Percentiles rank a stretch among this genome's conserved stretches.
Conservation (phyloP, 2,797 vertebrate genomes). For the Girardinus metallicus region DNA sequence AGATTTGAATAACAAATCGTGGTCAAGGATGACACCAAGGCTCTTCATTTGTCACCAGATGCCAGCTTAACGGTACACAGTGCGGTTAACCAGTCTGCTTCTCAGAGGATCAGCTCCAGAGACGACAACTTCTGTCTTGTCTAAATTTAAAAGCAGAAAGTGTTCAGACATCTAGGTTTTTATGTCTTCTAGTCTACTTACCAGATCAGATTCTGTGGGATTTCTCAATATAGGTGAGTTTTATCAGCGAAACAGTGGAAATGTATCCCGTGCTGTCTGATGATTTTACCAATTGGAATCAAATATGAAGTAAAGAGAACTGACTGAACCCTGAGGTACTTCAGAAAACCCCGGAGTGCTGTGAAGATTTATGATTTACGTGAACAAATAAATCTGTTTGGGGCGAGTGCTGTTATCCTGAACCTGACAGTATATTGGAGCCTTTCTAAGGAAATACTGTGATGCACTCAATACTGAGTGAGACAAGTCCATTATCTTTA, state of each 20-base stretch:
- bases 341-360: background rate
- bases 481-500: background rate
- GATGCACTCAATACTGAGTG: background rate
- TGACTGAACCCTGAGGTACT: background rate
- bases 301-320: background rate
- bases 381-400: background rate
- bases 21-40: background rate
- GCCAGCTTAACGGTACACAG: background rate
- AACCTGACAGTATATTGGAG: background rate
- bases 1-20: background rate
- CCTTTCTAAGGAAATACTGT: background rate
- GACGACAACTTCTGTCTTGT: background rate
- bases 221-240: background rate
- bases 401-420: background rate
- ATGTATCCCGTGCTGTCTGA: background rate
- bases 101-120: background rate
- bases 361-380: background rate
- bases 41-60: background rate
- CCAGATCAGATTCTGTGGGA: background rate
- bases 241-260: background rate
- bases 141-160: background rate
- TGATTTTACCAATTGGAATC: background rate
- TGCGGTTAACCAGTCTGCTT: background rate
- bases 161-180: background rate
- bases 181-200: background rate